Evolutionary conservation across 2,113 vertebrate genomes (phyloP).

Genomic region (Paedocypris sp.): DNA sequence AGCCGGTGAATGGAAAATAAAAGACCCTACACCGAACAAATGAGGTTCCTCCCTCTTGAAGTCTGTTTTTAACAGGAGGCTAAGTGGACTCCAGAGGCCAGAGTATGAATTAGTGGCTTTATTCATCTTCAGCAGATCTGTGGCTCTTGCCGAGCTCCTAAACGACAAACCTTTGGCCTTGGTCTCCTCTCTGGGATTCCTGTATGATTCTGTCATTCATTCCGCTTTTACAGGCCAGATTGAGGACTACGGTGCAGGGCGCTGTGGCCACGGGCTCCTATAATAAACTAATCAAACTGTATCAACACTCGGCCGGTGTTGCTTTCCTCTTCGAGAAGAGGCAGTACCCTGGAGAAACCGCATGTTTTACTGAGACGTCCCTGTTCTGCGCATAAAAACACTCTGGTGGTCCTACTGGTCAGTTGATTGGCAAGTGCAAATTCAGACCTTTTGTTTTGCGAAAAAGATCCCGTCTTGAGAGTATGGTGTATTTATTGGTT

Average conservation of each 20-base stretch:
- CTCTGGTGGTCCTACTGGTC: conserved; percentile 37
- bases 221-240: conserved; percentile 24
- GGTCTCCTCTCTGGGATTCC: conserved; percentile 29
- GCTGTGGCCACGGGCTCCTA: conserved; percentile 46
- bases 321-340: conserved; percentile 52
- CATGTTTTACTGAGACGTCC: conserved; percentile 33
- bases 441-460: conserved; percentile 61
- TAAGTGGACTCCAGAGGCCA: conserved; percentile 29
- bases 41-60: conserved; percentile 19
- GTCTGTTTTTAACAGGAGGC: conserved; percentile 29
- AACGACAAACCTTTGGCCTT: conserved; percentile 32
- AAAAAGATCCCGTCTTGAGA: conserved; percentile 56
- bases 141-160: not conserved
- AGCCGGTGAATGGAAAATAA: conserved; percentile 3
- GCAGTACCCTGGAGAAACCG: conserved; percentile 39
- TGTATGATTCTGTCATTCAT: conserved; percentile 37
- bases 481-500: conserved; percentile 59
- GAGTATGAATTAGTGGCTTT: conserved; percentile 20
- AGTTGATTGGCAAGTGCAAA: conserved; percentile 60
- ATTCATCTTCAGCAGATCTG: conserved; percentile 19
- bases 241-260: conserved; percentile 41
- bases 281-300: conserved; percentile 66
- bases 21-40: conserved; percentile 14
- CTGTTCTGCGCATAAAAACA: conserved; percentile 29
- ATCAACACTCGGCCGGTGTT: conserved; percentile 56